Percentiles rank a stretch among this genome's conserved stretches.
Evolutionary conservation across 2,797 vertebrate genomes (phyloP).

Genomic region (Stomatorhinus walkeri): DNA sequence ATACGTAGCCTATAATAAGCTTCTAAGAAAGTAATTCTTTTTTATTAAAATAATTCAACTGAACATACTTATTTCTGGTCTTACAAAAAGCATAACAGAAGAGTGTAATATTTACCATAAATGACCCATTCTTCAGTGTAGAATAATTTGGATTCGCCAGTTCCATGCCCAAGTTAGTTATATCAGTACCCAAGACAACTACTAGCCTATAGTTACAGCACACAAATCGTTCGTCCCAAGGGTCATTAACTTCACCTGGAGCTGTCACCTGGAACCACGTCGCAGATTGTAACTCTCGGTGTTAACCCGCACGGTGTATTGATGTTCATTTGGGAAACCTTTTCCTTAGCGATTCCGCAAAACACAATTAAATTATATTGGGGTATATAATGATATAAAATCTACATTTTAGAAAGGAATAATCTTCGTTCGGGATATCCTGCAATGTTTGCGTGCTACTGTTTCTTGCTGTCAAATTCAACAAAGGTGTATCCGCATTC

Average conservation of each 20-base stretch:
- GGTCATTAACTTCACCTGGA: slow-evolving; percentile 33
- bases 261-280: slow-evolving; percentile 8
- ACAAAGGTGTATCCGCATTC: background rate
- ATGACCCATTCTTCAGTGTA: slow-evolving; percentile 9
- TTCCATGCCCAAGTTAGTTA: slow-evolving; percentile 48
- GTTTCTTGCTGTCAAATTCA: background rate
- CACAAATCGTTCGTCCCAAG: slow-evolving; percentile 36
- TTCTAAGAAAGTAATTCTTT: background rate
- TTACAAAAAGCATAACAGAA: background rate
- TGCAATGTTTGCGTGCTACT: background rate
- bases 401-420: background rate
- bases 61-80: background rate
- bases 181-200: slow-evolving; percentile 67
- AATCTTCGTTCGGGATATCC: background rate
- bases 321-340: slow-evolving; percentile 5
- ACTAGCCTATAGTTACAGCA: slow-evolving; percentile 41
- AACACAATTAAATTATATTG: background rate
- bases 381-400: background rate
- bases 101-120: background rate
- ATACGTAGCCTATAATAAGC: background rate
- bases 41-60: background rate
- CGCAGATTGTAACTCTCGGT: slow-evolving; percentile 10
- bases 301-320: slow-evolving; percentile 8
- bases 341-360: background rate
- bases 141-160: slow-evolving; percentile 47